Evolutionary conservation across 2,797 vertebrate species (phyloP).

Genomic region (Chelonia mydas): DNA sequence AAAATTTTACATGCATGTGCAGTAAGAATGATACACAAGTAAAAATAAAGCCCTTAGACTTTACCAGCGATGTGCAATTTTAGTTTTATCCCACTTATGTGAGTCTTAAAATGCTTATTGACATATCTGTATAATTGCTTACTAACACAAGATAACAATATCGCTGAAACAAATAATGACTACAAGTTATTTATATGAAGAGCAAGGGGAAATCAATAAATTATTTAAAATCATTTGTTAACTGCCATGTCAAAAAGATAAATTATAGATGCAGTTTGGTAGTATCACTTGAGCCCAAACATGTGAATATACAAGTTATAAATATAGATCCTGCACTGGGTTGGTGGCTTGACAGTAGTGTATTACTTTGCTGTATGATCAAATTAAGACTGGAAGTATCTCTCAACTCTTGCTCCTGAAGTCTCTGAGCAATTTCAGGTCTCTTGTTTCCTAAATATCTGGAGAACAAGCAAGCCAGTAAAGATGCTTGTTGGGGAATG

Average conservation of each 20-base stretch:
- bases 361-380: not conserved
- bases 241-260: not conserved
- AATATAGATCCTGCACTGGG: not conserved
- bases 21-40: not conserved
- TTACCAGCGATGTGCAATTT: not conserved
- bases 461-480: not conserved
- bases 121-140: not conserved
- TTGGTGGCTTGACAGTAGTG: not conserved
- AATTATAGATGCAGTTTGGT: fast-evolving
- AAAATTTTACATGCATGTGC: not conserved
- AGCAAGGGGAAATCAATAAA: not conserved
- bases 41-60: not conserved
- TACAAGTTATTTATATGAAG: not conserved
- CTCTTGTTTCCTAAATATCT: not conserved
- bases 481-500: not conserved
- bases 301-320: not conserved
- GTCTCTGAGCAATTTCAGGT: not conserved
- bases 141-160: not conserved
- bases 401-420: not conserved
- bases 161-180: not conserved
- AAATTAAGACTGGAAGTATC: not conserved
- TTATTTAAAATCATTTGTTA: not conserved
- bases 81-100: not conserved
- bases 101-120: not conserved
- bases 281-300: not conserved